Evolutionary conservation across 1,140 invertebrate genomes (phyloP), one percentile per base, ranked within the genome.

Genomic region (Drosophila repleta): DNA sequence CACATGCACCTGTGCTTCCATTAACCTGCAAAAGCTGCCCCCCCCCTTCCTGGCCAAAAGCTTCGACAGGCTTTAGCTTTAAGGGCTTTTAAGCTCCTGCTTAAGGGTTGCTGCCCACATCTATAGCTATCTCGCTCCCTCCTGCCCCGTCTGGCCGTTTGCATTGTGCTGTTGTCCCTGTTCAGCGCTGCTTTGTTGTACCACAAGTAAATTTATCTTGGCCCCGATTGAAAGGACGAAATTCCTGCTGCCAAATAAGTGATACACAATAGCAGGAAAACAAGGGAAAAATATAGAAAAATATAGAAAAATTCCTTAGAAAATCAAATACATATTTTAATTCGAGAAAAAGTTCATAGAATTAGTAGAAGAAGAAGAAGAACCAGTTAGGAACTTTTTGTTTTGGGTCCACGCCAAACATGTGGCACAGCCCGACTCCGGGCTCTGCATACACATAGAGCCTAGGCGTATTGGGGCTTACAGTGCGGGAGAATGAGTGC

Each of bases 131-230:
- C 65, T 49, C 46, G n/a, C 46, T 78, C 60, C 3, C 15, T 7
- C 41, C 1, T 35, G 10, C 1, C 7, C 2, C 32, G 32, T 13
- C 29, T 13, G 18, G 6, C n/a, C 17, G 20, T 37, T 29, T 17
- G 26, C 35, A 20, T 37, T 15, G 15, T 57, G 39, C n/a, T n/a
- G 62, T 58, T 66, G 68, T 71, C 68, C 62, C 56, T 81, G 43
- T 78, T 62, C 48, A 24, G 43, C 62, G 35, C 61, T 66, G 72
- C 66, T 71, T 68, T 88, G 68, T 73, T 73, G 83, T 88, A 88
- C 83, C 82, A 87, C 82, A 87, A 87, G 82, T 79, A 29, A 88
- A 65, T 88, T 87, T 70, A 71, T 70, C 82, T 87, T 87, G 83
- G 82, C 83, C 82, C 82, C 83, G 71, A 88, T 88, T 79, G 67